These are phyloP conservation scores for Ennomos erosarius DNA, from an alignment of 2,888 invertebrate species.

Conservation along the genomic window DNA sequence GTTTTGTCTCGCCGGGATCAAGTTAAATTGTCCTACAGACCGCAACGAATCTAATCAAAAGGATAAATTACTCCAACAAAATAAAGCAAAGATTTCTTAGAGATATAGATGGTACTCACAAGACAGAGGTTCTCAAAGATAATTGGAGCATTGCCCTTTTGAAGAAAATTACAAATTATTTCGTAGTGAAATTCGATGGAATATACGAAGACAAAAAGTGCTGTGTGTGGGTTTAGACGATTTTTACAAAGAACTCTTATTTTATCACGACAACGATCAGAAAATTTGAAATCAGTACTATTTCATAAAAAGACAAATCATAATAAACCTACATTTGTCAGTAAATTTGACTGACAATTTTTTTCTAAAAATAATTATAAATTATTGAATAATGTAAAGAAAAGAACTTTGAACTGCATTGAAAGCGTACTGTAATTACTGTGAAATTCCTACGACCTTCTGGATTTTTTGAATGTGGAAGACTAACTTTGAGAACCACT, in stretches of 20 bases:
- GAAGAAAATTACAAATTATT: neutral
- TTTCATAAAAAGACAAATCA: no score
- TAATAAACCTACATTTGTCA: no score
- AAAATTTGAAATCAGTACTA: no score
- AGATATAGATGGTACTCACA: slow-evolving; percentile 3
- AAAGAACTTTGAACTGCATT: no score
- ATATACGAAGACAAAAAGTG: no score
- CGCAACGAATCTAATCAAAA: slow-evolving; percentile 21
- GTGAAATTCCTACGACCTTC: neutral
- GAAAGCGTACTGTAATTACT: no score
- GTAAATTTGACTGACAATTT: no score
- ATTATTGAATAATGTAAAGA: no score
- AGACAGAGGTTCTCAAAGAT: slow-evolving; percentile 15
- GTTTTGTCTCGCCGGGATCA: slow-evolving; percentile 20
- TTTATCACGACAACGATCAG: no score
- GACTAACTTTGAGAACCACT: slow-evolving; percentile 18
- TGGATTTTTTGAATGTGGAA: slow-evolving; percentile 9
- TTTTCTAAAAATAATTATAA: no score
- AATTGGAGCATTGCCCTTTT: neutral
- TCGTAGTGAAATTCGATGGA: neutral
- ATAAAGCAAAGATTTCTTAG: slow-evolving; percentile 15
- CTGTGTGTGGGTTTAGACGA: no score
- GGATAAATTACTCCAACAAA: slow-evolving; percentile 13
- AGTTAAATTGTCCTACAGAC: slow-evolving; percentile 20
- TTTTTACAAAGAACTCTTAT: no score